Evolutionary conservation across 2,113 vertebrate species (phyloP).

Genomic region (Apus apus): DNA sequence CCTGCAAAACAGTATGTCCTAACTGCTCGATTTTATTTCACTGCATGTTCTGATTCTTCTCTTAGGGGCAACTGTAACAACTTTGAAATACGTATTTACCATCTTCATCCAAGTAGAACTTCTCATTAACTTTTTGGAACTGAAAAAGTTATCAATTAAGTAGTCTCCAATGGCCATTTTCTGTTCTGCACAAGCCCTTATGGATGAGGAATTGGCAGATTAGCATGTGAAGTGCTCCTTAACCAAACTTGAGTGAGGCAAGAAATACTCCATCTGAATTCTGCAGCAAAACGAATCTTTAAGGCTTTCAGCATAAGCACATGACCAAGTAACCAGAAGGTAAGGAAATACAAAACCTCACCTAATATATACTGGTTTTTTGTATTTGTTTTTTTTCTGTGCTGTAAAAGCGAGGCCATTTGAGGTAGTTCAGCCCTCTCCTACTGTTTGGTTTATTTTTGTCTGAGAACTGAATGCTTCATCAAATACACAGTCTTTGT

Average conservation of each 20-base stretch:
- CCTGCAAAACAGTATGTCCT: not conserved
- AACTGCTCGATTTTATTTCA: not conserved
- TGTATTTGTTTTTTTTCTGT: not conserved
- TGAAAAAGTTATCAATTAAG: not conserved
- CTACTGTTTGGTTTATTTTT: not conserved
- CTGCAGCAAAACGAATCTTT: not conserved
- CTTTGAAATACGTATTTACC: not conserved
- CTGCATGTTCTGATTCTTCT: not conserved
- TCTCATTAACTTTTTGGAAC: not conserved
- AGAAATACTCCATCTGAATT: not conserved
- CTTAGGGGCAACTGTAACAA: not conserved
- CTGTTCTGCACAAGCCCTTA: not conserved
- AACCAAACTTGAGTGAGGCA: not conserved
- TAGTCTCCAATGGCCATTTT: not conserved
- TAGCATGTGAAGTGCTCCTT: not conserved
- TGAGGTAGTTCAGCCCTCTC: conserved; percentile 7
- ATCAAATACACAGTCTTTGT: not conserved
- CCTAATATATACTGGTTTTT: not conserved
- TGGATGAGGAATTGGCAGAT: not conserved
- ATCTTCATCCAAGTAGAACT: not conserved
- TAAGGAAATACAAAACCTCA: not conserved
- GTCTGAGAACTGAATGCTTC: not conserved
- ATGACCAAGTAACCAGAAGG: not conserved
- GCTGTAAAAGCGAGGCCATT: not conserved
- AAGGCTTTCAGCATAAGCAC: not conserved